A percentile compares a stretch with the other conserved stretches of the same genome.
These are phyloP conservation scores for Isaurus tuberculatus DNA, from an alignment of 92 coral and sea anemone genomes.

Conservation along the genomic window DNA sequence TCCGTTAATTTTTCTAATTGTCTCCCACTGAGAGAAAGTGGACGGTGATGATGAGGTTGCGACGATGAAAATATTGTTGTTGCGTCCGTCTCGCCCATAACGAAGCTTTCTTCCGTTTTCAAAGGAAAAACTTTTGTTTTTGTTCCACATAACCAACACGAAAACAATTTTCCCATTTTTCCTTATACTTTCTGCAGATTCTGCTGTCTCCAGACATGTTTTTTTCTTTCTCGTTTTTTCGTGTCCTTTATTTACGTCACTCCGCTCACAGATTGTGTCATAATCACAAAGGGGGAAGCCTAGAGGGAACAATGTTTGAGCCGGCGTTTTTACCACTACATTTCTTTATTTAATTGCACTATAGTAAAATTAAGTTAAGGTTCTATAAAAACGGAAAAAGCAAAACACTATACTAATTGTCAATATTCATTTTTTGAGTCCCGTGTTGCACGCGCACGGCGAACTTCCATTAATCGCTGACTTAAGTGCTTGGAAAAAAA, in stretches of 20 bases:
- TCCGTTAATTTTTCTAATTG: background rate
- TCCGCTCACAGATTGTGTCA: background rate
- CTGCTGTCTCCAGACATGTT: background rate
- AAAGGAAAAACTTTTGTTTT: constrained; percentile 42
- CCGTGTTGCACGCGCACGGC: background rate
- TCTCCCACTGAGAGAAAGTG: constrained; percentile 11
- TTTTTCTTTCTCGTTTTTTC: background rate
- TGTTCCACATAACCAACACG: constrained; percentile 32
- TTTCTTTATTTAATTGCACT: background rate
- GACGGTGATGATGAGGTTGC: background rate
- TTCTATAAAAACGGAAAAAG: background rate
- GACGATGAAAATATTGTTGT: background rate
- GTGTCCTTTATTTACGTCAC: constrained; percentile 36
- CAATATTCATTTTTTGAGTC: background rate
- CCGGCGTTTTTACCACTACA: background rate
- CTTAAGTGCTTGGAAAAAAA: too few relatives aligned
- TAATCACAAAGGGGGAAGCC: background rate
- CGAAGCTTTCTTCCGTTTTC: background rate
- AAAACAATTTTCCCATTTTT: constrained; percentile 54
- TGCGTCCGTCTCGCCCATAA: background rate
- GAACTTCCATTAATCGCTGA: too few relatives aligned
- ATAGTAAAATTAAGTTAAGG: background rate
- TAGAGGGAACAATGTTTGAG: background rate
- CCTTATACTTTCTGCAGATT: background rate
- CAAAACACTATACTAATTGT: background rate